phyloP scores from a whole-genome alignment of 2,113 vertebrate genomes.

The Acanthochromis polyacanthus region DNA sequence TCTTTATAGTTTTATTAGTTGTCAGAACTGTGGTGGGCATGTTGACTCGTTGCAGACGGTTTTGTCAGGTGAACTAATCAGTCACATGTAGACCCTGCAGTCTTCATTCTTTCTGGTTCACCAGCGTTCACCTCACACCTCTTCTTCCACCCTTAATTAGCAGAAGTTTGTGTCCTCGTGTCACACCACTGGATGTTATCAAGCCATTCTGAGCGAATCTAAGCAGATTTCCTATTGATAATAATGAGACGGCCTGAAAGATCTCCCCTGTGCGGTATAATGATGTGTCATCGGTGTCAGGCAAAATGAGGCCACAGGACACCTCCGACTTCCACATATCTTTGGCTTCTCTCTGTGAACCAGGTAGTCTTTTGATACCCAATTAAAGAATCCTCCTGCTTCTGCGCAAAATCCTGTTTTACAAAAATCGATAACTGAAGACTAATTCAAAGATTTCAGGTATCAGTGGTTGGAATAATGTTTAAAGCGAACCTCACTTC shows the following conservation, averaged over 20 bases:
- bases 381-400: constrained; percentile 43
- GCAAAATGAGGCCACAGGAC: constrained; percentile 35
- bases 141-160: constrained; percentile 56
- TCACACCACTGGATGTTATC: constrained; percentile 25
- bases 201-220: constrained; percentile 9
- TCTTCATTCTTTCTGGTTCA: not conserved
- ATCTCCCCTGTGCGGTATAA: constrained; percentile 73
- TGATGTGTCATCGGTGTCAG: constrained; percentile 56
- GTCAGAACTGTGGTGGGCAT: no score
- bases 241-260: constrained; percentile 69
- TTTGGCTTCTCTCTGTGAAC: constrained; percentile 33
- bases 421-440: not conserved
- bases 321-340: not conserved
- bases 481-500: constrained; percentile 20
- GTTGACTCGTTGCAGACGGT: not conserved
- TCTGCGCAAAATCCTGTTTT: not conserved
- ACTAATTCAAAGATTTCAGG: constrained; percentile 12
- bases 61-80: not conserved
- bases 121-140: not conserved
- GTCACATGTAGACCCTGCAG: not conserved
- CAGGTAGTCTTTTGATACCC: constrained; percentile 48
- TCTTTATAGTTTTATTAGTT: no score
- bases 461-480: constrained; percentile 6
- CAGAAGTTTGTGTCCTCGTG: constrained; percentile 21
- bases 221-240: constrained; percentile 53